Conservation (phyloP, 2,113 vertebrate genomes). For the Polypterus bichir region DNA sequence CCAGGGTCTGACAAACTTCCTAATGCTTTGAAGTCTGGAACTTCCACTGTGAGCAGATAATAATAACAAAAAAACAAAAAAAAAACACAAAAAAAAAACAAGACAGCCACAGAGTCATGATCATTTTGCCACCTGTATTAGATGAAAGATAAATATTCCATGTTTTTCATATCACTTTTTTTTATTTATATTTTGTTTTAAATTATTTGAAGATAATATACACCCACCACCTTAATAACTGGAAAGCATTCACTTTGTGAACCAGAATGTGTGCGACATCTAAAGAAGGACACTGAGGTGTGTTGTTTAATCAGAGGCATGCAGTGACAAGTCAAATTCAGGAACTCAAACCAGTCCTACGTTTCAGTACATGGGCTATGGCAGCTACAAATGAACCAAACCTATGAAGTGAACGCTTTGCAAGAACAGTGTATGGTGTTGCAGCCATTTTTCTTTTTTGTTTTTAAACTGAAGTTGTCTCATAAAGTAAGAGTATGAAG, state of each 20-base stretch:
- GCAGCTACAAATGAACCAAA: conserved; percentile 69
- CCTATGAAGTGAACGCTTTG: conserved; percentile 43
- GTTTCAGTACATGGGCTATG: conserved; percentile 48
- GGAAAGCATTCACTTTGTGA: conserved; percentile 49
- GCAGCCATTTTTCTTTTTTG: conserved; percentile 39
- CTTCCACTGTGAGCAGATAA: conserved; percentile 85
- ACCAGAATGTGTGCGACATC: conserved; percentile 48
- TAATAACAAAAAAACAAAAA: conserved; percentile 24
- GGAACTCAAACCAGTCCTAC: conserved; percentile 30
- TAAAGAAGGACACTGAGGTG: conserved; percentile 29
- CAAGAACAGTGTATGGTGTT: conserved; percentile 53
- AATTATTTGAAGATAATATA: conserved; percentile 83
- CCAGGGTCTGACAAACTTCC: conserved; percentile 88
- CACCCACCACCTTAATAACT: conserved; percentile 76
- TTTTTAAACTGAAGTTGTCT: conserved; percentile 44
- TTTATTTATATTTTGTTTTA: conserved; percentile 72
- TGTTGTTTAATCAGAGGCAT: conserved; percentile 36
- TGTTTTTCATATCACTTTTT: conserved; percentile 50
- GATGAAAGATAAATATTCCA: conserved; percentile 34
- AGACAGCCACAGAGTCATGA: conserved; percentile 15
- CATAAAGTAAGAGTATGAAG: conserved; percentile 48
- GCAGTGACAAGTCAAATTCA: conserved; percentile 30
- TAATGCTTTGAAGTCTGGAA: conserved; percentile 66
- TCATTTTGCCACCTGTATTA: conserved; percentile 24
- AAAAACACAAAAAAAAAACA: conserved; percentile 10